These are phyloP conservation scores for Xenopus tropicalis DNA, from an alignment of 2,113 vertebrate species.

Conservation along the genomic window UCB_Xtro_10.0 CM004447.2:49669501-49670000, in stretches of 20 bases:
- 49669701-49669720: not conserved
- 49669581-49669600: too few relatives aligned
- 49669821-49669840: slow-evolving; percentile 95
- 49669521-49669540: too few relatives aligned
- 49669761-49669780: slow-evolving; percentile 8
- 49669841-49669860: slow-evolving; percentile 96
- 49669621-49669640: too few relatives aligned
- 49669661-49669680: not conserved
- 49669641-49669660: too few relatives aligned
- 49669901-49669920: not conserved
- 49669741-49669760: not conserved
- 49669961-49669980: not conserved
- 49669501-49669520: too few relatives aligned
- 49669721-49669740: not conserved
- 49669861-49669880: slow-evolving; percentile 91
- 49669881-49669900: slow-evolving; percentile 1
- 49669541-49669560: too few relatives aligned
- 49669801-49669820: slow-evolving; percentile 88
- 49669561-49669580: too few relatives aligned
- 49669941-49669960: too few relatives aligned
- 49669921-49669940: too few relatives aligned
- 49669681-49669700: not conserved
- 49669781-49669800: slow-evolving; percentile 30
- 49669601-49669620: too few relatives aligned
- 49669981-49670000: too few relatives aligned